Base-by-base conservation (phyloP, 2,797 vertebrate species). In the Tadarida brasiliensis region DNA sequence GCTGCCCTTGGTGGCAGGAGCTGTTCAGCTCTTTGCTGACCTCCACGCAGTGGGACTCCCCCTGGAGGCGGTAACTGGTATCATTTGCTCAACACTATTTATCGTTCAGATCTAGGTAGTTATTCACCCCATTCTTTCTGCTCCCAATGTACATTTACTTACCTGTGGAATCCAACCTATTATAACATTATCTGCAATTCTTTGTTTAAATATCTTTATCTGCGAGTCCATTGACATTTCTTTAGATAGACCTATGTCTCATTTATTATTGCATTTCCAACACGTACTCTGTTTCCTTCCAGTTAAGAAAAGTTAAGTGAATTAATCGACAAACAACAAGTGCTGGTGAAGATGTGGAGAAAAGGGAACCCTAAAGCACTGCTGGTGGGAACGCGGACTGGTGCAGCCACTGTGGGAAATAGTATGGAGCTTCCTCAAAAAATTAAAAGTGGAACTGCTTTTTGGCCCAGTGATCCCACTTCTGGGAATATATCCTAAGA, bases 181-280 rank as follows among this genome's bases (percentile, higher is more conserved):
- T 11, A 63, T 73, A 84, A 73, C 17, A 35, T 61, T 44, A 80
- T 15, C 35, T 89, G 70, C n/a, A 94, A 71, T 74, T 91, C 5
- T 28, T 91, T 95, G 17, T 73, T 80, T 90, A 84, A 86, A 90
- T 78, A 24, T 51, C 5, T 85, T 20, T 85, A 30, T 85, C 26
- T 93, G 44, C 22, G 61, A 77, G 9, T 49, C 71, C 5, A 73
- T 63, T 4, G 6, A 76, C 28, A 86, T 44, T 90, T 94, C 7
- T 84, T 87, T 90, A 30, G 4, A 51, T 26, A 74, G 35, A 3
- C n/a, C 4, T 78, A 6, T 17, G 14, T 70, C 12, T n/a, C 74
- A 54, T 78, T 93, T 94, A 88, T 92, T 68, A 68, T 7, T 86
- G 9, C 2, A 74, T 47, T 26, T n/a, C 14, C 47, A 91, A 74